Percentiles rank a stretch among this genome's conserved stretches.
phyloP scores from a whole-genome alignment of 2,113 vertebrate genomes.

The Amazona vittata region DNA sequence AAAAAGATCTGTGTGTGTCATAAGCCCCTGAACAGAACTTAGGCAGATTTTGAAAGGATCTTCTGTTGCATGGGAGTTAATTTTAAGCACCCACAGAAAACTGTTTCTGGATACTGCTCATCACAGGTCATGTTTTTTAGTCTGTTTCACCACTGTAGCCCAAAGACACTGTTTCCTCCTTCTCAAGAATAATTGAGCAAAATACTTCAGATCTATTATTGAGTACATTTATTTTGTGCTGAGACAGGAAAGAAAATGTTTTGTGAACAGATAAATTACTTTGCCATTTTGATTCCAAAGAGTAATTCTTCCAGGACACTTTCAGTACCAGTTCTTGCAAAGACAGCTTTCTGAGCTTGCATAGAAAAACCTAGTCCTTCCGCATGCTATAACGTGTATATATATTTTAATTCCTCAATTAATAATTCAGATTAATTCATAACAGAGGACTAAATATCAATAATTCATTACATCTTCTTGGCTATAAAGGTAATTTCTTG shows the following conservation, averaged over 20 bases:
- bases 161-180: background rate
- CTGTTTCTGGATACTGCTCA: background rate
- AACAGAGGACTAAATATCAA: constrained; percentile 39
- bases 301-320: background rate
- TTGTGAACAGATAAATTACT: background rate
- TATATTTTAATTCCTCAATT: constrained; percentile 42
- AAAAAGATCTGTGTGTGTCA: background rate
- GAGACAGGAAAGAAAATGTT: background rate
- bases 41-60: background rate
- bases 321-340: background rate
- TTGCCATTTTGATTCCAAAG: background rate
- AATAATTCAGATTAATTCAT: constrained; percentile 60
- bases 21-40: background rate
- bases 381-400: background rate
- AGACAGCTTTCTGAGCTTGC: background rate
- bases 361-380: background rate
- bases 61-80: background rate
- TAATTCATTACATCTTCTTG: constrained; percentile 36
- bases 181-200: background rate
- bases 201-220: background rate
- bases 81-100: background rate
- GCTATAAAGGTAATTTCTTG: constrained; percentile 14
- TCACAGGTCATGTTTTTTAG: background rate
- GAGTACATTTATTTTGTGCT: background rate
- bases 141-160: background rate